Evolutionary conservation across 1,140 invertebrate genomes (phyloP), one percentile per base, ranked within the genome.

Genomic region (Aphelenchoides fujianensis): DNA sequence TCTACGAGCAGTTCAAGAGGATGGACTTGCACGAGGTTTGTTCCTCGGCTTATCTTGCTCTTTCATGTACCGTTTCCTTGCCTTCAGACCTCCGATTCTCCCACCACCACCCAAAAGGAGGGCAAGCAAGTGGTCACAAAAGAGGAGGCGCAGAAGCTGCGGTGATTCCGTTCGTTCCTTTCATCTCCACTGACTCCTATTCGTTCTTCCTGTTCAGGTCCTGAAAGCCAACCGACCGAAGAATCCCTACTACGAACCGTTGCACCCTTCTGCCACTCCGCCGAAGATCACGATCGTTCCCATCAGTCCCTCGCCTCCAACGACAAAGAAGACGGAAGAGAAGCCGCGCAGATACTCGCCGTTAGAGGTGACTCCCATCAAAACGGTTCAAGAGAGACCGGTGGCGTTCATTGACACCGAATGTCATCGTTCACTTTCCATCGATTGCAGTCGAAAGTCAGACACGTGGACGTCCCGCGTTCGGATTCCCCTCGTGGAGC

Each of bases 101-200:
- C 55, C 5, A 32, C 55, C 12, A 59, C 5, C 5, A 59, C 31
- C 23, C 19, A 35, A 3, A 66, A 66, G 3, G 19, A 67, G 32
- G 41, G 12, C 9, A 68, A 67, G 37, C 9, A 66, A 35, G 48
- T 68, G 16, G 19, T 68, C n/a, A 57, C 66, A 34, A 57, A 57
- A 7, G 66, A 68, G 19, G 66, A 68, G n/a, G 48, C 28, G 1
- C 63, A 66, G 7, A 66, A 34, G 31, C 31, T 66, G 34, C 16
- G 63, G n/a, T 35, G 53, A 1, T 66, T n/a, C n/a, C 63, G 32
- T 35, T 61, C 31, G 36, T 35, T 52, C n/a, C 1, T 61, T 2
- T 2, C 36, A 19, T 2, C 1, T 35, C 2, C 16, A 2, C 16
- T 61, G 2, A n/a, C n/a, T 61, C 59, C n/a, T 61, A 61, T 61